Evolutionary conservation across 2,888 invertebrate genomes (phyloP).

Genomic region (Paralinhomoeus sp.): DNA sequence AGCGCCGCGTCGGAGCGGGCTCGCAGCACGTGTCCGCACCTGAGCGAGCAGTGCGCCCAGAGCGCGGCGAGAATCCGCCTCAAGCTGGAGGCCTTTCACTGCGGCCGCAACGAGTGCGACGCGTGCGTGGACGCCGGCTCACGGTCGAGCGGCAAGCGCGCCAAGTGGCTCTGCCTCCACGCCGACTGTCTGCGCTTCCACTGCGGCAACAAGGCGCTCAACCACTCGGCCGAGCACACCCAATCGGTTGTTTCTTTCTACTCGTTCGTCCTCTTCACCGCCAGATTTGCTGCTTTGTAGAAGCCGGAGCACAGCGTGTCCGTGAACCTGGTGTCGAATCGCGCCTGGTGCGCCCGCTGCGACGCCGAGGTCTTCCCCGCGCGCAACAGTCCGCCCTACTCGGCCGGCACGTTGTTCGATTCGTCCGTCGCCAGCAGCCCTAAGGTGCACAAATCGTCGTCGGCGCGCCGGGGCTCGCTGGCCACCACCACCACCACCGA

Average conservation of each 20-base stretch:
- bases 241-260: no score
- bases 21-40: no score
- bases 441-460: background rate
- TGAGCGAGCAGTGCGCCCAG: no score
- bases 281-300: constrained; percentile 12
- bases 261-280: no score
- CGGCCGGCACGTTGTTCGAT: constrained; percentile 9
- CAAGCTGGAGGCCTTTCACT: no score
- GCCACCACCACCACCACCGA: no score
- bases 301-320: constrained; percentile 33
- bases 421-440: background rate
- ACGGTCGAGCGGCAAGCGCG: no score
- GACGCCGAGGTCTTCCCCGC: constrained; percentile 50
- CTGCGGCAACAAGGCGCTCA: constrained; percentile 55
- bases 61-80: no score
- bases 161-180: constrained; percentile 67
- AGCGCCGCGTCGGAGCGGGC: no score
- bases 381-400: constrained; percentile 27
- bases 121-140: no score
- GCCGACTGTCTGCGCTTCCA: constrained; percentile 54
- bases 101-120: no score
- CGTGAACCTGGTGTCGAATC: constrained; percentile 53
- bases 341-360: constrained; percentile 72
- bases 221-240: constrained; percentile 60
- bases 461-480: no score